phyloP scores from a whole-genome alignment of 2,113 vertebrate genomes.

The Oostethus manadensis region DNA sequence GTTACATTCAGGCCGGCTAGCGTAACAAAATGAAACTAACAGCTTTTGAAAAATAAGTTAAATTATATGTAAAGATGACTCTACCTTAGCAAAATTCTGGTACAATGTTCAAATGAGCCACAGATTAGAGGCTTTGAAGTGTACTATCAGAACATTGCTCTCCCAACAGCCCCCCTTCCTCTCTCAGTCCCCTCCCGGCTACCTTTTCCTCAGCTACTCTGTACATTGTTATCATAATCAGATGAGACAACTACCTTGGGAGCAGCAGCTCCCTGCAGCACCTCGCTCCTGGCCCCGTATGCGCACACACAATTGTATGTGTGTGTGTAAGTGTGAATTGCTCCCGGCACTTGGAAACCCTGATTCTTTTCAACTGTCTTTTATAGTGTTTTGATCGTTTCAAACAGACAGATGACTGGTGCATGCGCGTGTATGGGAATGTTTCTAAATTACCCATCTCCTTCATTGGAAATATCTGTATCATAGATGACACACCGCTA shows the following conservation, averaged over 20 bases:
- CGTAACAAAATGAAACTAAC: too few species aligned
- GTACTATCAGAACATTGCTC: slow-evolving; percentile 25
- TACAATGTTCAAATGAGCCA: slow-evolving; percentile 7
- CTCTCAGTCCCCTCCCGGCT: slow-evolving; percentile 52
- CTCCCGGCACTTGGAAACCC: slow-evolving; percentile 59
- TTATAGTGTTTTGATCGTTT: slow-evolving; percentile 64
- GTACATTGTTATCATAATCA: slow-evolving; percentile 73
- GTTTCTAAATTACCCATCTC: slow-evolving; percentile 52
- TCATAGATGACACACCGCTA: slow-evolving; percentile 52
- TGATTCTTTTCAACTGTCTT: slow-evolving; percentile 67
- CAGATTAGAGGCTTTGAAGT: slow-evolving; percentile 13
- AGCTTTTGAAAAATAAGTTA: background rate
- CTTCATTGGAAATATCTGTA: slow-evolving; percentile 58
- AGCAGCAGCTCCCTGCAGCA: slow-evolving; percentile 65
- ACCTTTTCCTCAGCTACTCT: slow-evolving; percentile 58
- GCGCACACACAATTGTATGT: slow-evolving; percentile 18
- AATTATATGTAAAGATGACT: background rate
- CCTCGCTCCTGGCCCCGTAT: slow-evolving; percentile 64
- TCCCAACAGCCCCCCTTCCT: slow-evolving; percentile 18
- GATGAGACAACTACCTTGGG: slow-evolving; percentile 72
- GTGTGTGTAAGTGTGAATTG: slow-evolving; percentile 33
- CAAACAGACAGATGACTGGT: slow-evolving; percentile 58
- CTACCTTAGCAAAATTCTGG: slow-evolving; percentile 3
- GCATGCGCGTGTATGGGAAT: slow-evolving; percentile 39
- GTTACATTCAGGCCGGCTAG: too few species aligned